Evolutionary conservation across 1,140 invertebrate genomes (phyloP), one percentile per base, ranked within the genome.

Genomic region (Mylabris phalerata): DNA sequence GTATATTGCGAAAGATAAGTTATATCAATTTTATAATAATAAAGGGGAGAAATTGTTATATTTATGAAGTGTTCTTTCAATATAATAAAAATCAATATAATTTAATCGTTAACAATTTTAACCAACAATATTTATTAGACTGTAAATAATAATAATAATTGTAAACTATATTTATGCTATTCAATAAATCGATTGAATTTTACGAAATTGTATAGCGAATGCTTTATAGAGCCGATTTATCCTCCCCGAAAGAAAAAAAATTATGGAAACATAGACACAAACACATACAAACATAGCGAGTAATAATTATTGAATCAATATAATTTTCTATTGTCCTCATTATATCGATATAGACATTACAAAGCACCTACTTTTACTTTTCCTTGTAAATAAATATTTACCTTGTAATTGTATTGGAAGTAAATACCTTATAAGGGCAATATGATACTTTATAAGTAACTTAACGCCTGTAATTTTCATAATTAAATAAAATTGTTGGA

Each of bases 301-400:
- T 5, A 32, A 32, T 32, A 4, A 32, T 32, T 32, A 32, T 32
- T 32, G 32, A 32, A 32, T 32, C 32, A 32, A 55, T 55, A 55
- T 55, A 55, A 55, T 55, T 46, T 47, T 55, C 42, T 55, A 39
- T 38, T 55, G 52, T 55, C 52, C 52, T 55, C 52, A 55, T 55
- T 55, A 55, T 46, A 46, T 42, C 32, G 32, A 32, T 55, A 47
- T 47, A 55, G 46, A 48, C 52, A 55, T 55, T 55, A n/a, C 42
- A 38, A 55, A 48, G 52, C 52, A 55, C 52, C 52, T 55, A 55
- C 52, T 55, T 55, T 55, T 55, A 55, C 52, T 55, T 55, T 55
- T 62, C 61, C 61, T 62, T 62, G 61, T 57, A 57, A 57, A 61
- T 62, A 50, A 41, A 32, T 32, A 62, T 62, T 62, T 62, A 62